phyloP scores from a whole-genome alignment of 2,888 invertebrate species.

The Cephus pygmeus region DNA sequence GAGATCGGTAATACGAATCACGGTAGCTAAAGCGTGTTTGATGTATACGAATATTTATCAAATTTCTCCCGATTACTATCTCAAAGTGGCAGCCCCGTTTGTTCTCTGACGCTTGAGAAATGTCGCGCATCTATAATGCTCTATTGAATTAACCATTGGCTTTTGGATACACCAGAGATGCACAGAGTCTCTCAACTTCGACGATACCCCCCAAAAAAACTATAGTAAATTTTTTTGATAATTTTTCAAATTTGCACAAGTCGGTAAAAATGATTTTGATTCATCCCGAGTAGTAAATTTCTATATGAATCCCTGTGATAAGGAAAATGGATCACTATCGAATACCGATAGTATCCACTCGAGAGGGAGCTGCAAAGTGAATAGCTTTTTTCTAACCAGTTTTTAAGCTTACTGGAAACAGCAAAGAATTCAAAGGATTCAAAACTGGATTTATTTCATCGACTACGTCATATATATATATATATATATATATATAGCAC shows the following conservation, averaged over 20 bases:
- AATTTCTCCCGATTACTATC: neutral
- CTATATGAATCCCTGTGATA: neutral
- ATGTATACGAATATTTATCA: conserved; percentile 5
- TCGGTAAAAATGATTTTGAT: neutral
- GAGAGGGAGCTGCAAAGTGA: neutral
- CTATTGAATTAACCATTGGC: conserved; percentile 2
- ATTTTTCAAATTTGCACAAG: neutral
- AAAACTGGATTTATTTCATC: neutral
- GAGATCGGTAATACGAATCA: conserved; percentile 1
- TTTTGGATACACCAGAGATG: neutral
- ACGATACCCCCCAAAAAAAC: neutral
- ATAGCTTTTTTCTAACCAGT: neutral
- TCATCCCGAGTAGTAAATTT: neutral
- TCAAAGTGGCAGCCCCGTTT: conserved; percentile 11
- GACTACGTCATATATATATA: neutral
- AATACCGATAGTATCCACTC: neutral
- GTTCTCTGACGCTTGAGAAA: conserved; percentile 20
- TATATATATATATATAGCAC: no score
- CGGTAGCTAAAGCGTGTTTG: neutral
- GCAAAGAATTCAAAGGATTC: neutral
- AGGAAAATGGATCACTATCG: neutral
- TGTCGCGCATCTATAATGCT: conserved; percentile 11
- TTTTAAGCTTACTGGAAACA: neutral
- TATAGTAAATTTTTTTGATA: neutral
- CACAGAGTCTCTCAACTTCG: neutral